Conservation (phyloP, 2,797 vertebrate species). For the Malurus splendens region DNA sequence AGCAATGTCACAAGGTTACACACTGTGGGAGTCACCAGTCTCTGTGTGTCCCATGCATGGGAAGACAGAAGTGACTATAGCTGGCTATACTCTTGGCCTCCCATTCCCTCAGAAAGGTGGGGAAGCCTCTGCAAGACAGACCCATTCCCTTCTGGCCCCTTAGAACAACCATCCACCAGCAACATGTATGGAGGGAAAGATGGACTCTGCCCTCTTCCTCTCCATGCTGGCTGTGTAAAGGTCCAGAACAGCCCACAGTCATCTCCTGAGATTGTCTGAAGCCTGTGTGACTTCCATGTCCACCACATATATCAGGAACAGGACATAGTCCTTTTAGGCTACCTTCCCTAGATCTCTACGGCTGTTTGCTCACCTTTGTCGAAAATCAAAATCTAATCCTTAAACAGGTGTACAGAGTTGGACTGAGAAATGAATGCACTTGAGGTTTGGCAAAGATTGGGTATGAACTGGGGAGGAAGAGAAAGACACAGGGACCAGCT, state of each 20-base stretch:
- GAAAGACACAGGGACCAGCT: background rate
- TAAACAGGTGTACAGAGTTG: background rate
- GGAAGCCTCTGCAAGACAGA: background rate
- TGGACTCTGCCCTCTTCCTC: background rate
- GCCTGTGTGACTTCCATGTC: background rate
- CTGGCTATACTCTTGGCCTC: background rate
- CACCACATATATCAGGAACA: background rate
- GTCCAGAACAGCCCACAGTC: background rate
- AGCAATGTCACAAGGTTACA: background rate
- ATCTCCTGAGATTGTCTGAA: background rate
- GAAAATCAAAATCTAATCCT: background rate
- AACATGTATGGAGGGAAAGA: background rate
- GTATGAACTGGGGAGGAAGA: background rate
- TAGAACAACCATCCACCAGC: background rate
- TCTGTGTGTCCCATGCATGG: background rate
- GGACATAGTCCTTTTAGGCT: background rate
- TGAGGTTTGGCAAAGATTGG: background rate
- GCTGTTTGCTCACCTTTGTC: background rate
- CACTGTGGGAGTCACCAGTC: background rate
- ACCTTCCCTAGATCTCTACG: background rate
- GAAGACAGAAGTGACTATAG: background rate
- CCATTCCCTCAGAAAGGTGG: background rate
- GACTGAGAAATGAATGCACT: background rate
- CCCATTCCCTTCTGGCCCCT: background rate
- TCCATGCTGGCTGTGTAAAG: background rate